These are phyloP conservation scores for Nemurella pictetii DNA, from an alignment of 2,888 invertebrate genomes.

Conservation along the genomic window DNA sequence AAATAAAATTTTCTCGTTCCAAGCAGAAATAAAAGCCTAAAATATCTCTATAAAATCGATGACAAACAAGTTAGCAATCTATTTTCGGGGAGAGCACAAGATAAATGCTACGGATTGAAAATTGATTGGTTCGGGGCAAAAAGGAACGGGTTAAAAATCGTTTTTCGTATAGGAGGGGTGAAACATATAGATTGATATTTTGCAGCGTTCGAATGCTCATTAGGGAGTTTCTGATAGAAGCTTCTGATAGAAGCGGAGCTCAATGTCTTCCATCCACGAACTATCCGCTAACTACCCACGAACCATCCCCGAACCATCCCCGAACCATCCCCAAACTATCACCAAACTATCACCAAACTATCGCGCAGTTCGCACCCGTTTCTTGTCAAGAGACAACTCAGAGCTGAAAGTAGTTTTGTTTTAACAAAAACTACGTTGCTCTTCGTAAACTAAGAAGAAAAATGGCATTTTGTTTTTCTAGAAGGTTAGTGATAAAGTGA, in stretches of 20 bases:
- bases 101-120: slow-evolving; percentile 23
- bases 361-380: not conserved
- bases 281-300: too few relatives aligned
- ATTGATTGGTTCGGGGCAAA: slow-evolving; percentile 17
- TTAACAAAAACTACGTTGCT: slow-evolving; percentile 12
- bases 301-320: too few relatives aligned
- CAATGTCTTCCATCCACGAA: not conserved
- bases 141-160: slow-evolving; percentile 24
- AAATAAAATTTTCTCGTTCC: too few relatives aligned
- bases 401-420: slow-evolving; percentile 24
- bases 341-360: too few relatives aligned
- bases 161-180: slow-evolving; percentile 20
- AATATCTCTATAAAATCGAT: slow-evolving; percentile 20
- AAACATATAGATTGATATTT: slow-evolving; percentile 18
- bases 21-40: not conserved
- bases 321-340: too few relatives aligned
- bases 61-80: slow-evolving; percentile 13
- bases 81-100: slow-evolving; percentile 7
- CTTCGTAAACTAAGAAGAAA: slow-evolving; percentile 21
- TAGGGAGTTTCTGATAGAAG: slow-evolving; percentile 15
- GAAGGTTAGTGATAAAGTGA: slow-evolving; percentile 26
- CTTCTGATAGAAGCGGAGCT: not conserved
- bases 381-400: not conserved
- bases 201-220: slow-evolving; percentile 16
- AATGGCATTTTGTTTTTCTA: slow-evolving; percentile 24